Evolutionary conservation across 1,140 invertebrate species (phyloP).

Genomic region (Drosophila malerkotliana): DNA sequence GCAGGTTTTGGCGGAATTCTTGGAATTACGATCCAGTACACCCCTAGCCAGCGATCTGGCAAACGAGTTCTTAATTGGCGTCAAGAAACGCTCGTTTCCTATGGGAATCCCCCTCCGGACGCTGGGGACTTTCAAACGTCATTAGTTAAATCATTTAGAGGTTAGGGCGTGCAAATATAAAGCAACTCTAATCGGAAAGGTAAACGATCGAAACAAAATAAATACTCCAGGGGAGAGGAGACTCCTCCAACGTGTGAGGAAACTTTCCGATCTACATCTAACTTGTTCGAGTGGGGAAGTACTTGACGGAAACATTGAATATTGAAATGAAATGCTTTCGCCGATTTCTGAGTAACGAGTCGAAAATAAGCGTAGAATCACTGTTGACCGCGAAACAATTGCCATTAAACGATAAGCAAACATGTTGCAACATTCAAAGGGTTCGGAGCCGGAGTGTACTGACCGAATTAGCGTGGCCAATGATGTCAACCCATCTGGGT

Average conservation of each 20-base stretch:
- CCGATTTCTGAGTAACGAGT: conserved; percentile 45
- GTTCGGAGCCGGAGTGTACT: neutral
- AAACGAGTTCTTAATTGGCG: conserved; percentile 38
- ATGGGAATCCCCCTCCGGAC: conserved; percentile 11
- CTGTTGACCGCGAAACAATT: conserved; percentile 19
- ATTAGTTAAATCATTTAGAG: conserved; percentile 5
- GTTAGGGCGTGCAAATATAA: conserved; percentile 13
- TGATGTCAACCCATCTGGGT: conserved; percentile 60
- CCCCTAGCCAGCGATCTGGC: neutral
- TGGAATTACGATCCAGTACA: neutral
- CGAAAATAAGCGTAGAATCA: conserved; percentile 55
- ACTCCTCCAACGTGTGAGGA: neutral
- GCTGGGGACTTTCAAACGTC: neutral
- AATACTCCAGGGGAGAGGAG: neutral
- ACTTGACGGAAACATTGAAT: conserved; percentile 12
- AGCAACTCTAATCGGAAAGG: conserved; percentile 25
- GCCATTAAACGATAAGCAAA: conserved; percentile 66
- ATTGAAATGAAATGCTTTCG: conserved; percentile 23
- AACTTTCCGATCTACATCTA: neutral
- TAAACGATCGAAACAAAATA: neutral
- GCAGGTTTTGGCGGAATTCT: neutral
- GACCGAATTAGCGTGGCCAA: conserved; percentile 46
- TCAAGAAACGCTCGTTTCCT: conserved; percentile 11
- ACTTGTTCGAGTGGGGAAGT: conserved; percentile 5
- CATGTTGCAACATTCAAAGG: conserved; percentile 20